Base-by-base conservation (phyloP, 2,797 vertebrate species). In the Thamnophis elegans region DNA sequence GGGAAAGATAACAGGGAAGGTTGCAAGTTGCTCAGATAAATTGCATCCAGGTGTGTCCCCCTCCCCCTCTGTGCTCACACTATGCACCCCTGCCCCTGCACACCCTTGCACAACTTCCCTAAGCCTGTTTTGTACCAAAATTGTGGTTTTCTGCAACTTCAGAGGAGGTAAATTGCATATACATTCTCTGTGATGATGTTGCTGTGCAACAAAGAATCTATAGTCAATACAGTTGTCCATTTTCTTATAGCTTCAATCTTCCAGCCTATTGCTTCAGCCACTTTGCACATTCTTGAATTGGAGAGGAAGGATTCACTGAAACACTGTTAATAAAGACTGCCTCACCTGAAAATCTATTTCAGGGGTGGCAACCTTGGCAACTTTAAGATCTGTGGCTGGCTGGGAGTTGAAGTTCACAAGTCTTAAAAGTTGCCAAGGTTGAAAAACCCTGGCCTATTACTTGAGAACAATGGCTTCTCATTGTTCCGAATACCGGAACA, bases 391-490 rank as follows among this genome's bases (percentile, higher is more conserved):
- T 73, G 65, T 73, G 16, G 6, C 65, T 73, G 32, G 16, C n/a
- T 73, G 16, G n/a, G 2, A 73, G n/a, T 20, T 73, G 32, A 73
- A 36, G 65, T 73, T n/a, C 6, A 73, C 65, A 73, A 36, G 2
- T 73, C n/a, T 73, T 73, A 32, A 73, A 73, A 73, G 65, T 73
- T 36, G 7, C n/a, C 65, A 73, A 36, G 32, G 16, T 36, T 73
- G 65, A 2, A 73, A 16, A 73, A 36, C 7, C 14, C 65, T 68
- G 14, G 51, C 53, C 42, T 82, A 47, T 82, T 59, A 87, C n/a
- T 88, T 90, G 26, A 93, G 47, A 42, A 59, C 78, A 9, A 26
- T 89, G 90, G 91, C 5, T 53, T 89, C 55, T 93, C 85, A 36
- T 26, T 94, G 32, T 13, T 85, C 32, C 59, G 56, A 93, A 51